Conservation (phyloP, 1,140 invertebrate species). For the Eupeodes corollae region DNA sequence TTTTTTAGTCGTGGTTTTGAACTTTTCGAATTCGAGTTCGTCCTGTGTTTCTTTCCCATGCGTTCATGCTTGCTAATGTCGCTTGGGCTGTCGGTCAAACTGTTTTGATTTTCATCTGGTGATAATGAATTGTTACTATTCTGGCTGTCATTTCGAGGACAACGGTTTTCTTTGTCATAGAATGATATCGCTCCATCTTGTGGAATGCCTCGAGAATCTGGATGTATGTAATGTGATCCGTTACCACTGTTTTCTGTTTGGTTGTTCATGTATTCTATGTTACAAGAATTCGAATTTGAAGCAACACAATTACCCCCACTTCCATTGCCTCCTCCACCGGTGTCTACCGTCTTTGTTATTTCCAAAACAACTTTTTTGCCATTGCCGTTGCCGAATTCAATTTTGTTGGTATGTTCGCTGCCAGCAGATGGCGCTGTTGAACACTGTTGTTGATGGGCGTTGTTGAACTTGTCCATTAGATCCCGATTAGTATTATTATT, state of each 20-base stretch:
- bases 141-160: slow-evolving; percentile 31
- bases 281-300: too few species aligned
- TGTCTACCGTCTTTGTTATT: background rate
- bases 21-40: slow-evolving; percentile 39
- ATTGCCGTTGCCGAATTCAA: background rate
- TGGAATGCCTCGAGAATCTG: background rate
- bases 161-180: slow-evolving; percentile 11
- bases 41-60: slow-evolving; percentile 40
- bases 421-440: slow-evolving; percentile 7
- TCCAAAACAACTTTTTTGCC: background rate
- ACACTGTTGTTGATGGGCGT: slow-evolving; percentile 6
- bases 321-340: too few species aligned
- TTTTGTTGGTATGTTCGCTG: background rate
- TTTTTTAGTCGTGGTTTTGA: slow-evolving; percentile 35
- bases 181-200: background rate
- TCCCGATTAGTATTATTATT: slow-evolving; percentile 11
- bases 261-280: too few species aligned
- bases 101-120: slow-evolving; percentile 20
- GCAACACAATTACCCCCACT: too few species aligned
- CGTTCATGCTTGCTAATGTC: slow-evolving; percentile 17
- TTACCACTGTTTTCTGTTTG: too few species aligned
- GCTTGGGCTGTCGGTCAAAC: slow-evolving; percentile 16
- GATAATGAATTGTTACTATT: slow-evolving; percentile 21
- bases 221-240: background rate
- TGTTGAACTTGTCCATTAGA: slow-evolving; percentile 2